These are phyloP conservation scores for Corynorhinus townsendii DNA, from an alignment of 2,113 vertebrate genomes.

Conservation along the genomic window DNA sequence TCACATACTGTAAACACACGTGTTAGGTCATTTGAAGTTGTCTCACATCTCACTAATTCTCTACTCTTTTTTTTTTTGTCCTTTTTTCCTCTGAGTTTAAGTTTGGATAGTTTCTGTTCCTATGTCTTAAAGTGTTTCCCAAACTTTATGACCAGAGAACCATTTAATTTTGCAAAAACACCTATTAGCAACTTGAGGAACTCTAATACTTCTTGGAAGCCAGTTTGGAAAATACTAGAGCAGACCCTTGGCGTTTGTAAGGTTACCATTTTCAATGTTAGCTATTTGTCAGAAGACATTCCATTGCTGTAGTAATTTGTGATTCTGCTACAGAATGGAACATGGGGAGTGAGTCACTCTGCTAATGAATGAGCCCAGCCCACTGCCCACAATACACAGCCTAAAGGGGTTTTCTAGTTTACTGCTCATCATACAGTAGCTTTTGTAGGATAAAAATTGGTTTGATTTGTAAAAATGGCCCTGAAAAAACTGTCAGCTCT, in stretches of 20 bases:
- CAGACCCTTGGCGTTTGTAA: not conserved
- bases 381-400: not conserved
- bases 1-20: not conserved
- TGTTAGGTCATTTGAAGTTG: not conserved
- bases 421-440: not conserved
- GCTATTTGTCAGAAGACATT: not conserved
- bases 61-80: not conserved
- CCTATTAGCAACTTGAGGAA: not conserved
- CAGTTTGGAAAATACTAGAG: not conserved
- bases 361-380: not conserved
- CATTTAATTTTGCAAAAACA: constrained; percentile 20
- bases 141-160: not conserved
- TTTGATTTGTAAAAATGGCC: not conserved
- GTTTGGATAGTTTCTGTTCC: not conserved
- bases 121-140: not conserved
- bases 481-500: not conserved
- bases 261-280: not conserved
- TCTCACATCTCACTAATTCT: not conserved
- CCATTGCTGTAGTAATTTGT: not conserved
- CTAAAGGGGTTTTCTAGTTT: not conserved
- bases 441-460: not conserved
- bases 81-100: not conserved
- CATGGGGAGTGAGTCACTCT: not conserved
- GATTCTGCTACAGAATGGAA: not conserved
- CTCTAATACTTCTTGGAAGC: not conserved